These are phyloP conservation scores for Apotomis betuletana DNA, from an alignment of 2,888 invertebrate species.

Conservation along the genomic window DNA sequence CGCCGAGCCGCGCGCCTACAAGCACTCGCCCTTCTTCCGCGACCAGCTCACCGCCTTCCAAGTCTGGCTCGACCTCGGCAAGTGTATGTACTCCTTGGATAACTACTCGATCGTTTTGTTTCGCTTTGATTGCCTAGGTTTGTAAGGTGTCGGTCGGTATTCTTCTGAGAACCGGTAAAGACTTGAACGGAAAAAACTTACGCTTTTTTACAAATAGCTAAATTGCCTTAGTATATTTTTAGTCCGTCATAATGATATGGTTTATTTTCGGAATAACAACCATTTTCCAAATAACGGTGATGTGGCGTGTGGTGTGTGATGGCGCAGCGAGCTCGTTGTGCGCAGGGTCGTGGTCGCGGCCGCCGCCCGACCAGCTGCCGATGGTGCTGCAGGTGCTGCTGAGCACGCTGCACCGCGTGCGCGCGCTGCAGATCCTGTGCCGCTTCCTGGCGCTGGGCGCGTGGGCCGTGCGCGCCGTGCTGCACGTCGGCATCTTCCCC, in stretches of 20 bases:
- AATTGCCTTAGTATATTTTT: too few relatives aligned
- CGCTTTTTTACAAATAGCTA: too few relatives aligned
- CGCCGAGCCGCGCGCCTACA: conserved; percentile 71
- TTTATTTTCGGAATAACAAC: too few relatives aligned
- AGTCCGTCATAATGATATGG: too few relatives aligned
- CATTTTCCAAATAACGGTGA: too few relatives aligned
- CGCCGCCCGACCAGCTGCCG: conserved; percentile 97
- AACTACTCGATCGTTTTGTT: too few relatives aligned
- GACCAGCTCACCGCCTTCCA: conserved; percentile 99
- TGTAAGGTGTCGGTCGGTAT: too few relatives aligned
- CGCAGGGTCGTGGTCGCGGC: conserved; percentile 73
- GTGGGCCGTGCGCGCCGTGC: conserved; percentile 94
- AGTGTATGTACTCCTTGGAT: conserved; percentile 49
- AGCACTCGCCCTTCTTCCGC: conserved; percentile 96
- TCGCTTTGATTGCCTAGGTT: too few relatives aligned
- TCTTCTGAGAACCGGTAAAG: too few relatives aligned
- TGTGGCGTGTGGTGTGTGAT: too few relatives aligned
- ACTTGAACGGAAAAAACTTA: too few relatives aligned
- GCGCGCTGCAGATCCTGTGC: conserved; percentile 96
- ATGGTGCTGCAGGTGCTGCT: conserved; percentile 96
- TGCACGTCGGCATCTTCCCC: conserved; percentile 99
- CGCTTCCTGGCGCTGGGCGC: conserved; percentile 96
- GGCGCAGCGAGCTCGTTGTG: background rate
- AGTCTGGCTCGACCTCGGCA: conserved; percentile 94
- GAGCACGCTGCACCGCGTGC: conserved; percentile 91